Base-by-base conservation (phyloP, 2,797 vertebrate species). In the Ficedula albicollis region DNA sequence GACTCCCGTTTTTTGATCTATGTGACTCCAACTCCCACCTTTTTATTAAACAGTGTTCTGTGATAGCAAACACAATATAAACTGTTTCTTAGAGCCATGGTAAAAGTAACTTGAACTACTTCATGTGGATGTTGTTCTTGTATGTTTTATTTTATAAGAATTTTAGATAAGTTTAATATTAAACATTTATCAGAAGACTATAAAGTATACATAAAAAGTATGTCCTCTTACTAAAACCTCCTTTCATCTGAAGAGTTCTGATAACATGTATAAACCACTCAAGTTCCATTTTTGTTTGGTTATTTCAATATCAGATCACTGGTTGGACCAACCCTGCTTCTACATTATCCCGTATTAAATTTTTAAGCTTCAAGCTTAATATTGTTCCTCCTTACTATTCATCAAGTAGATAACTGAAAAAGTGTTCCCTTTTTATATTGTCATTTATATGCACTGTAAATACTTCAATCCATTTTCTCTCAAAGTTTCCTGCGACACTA, bases 111-210 rank as follows among this genome's bases (percentile, higher is more conserved):
- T 82, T 88, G 70, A 96, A 87, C 59, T 86, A 29, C 52, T 88
- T 94, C 39, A 54, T 67, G 59, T 86, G 79, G 38, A 46, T 67
- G 29, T 91, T 93, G 82, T 89, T 84, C 75, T 93, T 77, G 44
- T 86, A 77, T 34, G 22, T 56, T 93, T 92, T 91, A 86, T 95
- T 90, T 89, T 86, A 76, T 86, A 86, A 79, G 59, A 88, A 91
- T 92, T 91, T 95, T 87, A 97, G 87, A 58, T 93, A 92, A 92
- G 41, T 86, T 96, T 93, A 86, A 88, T 93, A 93, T 82, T 95
- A 90, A 88, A 74, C 73, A 84, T 86, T 95, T 95, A 88, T 93
- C 89, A 88, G 76, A 91, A 81, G 52, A 78, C 87, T 86, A 26
- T 76, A 56, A 25, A 32, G 79, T 84, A 88, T 90, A 82, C 77